A percentile compares a stretch with the other conserved stretches of the same genome.
phyloP scores from a whole-genome alignment of 2,113 vertebrate genomes.

The Apteryx mantelli region DNA sequence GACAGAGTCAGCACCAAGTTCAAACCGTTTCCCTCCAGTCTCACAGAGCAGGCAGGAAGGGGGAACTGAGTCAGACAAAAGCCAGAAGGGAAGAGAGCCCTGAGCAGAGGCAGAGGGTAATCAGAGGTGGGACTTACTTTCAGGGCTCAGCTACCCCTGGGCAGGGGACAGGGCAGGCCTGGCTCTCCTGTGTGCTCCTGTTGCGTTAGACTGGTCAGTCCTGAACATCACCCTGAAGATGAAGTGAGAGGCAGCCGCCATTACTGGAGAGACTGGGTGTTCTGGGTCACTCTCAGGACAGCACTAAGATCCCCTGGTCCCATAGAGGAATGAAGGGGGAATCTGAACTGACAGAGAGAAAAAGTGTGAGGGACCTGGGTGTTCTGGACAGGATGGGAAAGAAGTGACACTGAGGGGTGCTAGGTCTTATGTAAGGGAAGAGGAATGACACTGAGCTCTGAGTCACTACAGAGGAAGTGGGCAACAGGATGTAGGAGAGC shows the following conservation, averaged over 20 bases:
- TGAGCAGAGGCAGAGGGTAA: not conserved
- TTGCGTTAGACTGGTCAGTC: not conserved
- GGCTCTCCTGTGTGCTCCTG: not conserved
- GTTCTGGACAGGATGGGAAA: not conserved
- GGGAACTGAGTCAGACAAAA: not conserved
- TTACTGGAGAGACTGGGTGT: not conserved
- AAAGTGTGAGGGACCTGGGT: not conserved
- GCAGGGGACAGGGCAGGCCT: not conserved
- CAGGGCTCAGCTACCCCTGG: not conserved
- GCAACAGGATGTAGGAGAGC: not conserved
- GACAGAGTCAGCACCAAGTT: not conserved
- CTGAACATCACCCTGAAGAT: not conserved
- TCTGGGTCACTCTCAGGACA: not conserved
- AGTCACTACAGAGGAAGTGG: not conserved
- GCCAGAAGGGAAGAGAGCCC: not conserved
- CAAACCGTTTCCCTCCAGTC: not conserved
- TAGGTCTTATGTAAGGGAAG: not conserved
- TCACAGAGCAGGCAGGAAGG: not conserved
- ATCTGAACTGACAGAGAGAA: not conserved
- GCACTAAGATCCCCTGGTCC: not conserved
- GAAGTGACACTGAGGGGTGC: not conserved
- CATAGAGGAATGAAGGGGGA: not conserved
- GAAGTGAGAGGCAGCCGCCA: not conserved
- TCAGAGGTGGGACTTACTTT: not conserved
- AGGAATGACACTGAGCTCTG: fast-evolving